Percentiles rank a stretch among this genome's conserved stretches.
phyloP scores from a whole-genome alignment of 2,888 invertebrate species.

The Neoascia interrupta region DNA sequence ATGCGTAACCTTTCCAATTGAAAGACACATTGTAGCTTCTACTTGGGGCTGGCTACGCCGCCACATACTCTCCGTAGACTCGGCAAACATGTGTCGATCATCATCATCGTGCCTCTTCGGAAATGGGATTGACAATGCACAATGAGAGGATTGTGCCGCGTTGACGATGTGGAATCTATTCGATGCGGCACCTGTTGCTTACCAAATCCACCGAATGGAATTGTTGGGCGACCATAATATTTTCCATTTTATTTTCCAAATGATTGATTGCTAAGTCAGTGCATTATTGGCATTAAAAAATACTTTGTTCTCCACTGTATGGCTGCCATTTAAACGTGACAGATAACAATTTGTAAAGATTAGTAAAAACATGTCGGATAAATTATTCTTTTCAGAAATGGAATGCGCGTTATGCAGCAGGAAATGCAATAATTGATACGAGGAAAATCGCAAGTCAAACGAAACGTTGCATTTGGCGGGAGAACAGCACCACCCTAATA shows the following conservation, averaged over 20 bases:
- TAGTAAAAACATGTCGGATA: conserved; percentile 13
- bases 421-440: conserved; percentile 35
- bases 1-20: conserved; percentile 58
- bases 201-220: conserved; percentile 4
- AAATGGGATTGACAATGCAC: conserved; percentile 50
- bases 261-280: conserved; percentile 45
- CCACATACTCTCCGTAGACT: conserved; percentile 39
- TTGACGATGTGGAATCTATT: background rate
- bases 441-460: conserved; percentile 27
- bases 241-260: background rate
- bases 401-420: conserved; percentile 11
- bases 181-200: conserved; percentile 53
- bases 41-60: conserved; percentile 6
- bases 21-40: conserved; percentile 31
- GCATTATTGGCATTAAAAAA: conserved; percentile 44
- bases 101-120: no score
- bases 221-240: conserved; percentile 18
- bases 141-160: conserved; percentile 2
- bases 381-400: conserved; percentile 1
- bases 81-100: conserved; percentile 64
- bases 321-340: no score
- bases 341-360: conserved; percentile 33
- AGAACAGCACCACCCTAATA: no score
- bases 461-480: conserved; percentile 49
- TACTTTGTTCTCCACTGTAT: no score